phyloP scores from a whole-genome alignment of 2,888 invertebrate genomes.

The Synergus umbraculus region DNA sequence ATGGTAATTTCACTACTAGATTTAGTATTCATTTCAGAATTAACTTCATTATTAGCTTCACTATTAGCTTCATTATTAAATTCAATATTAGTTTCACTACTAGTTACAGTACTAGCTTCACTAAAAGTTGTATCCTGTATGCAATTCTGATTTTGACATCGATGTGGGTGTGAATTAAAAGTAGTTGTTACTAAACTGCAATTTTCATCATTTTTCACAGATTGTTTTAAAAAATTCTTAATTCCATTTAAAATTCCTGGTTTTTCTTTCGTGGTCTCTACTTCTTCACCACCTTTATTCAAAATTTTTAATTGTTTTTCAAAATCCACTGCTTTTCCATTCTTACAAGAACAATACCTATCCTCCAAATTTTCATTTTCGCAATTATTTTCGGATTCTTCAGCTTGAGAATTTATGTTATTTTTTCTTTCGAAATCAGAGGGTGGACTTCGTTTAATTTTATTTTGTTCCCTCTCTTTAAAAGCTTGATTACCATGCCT shows the following conservation, averaged over 20 bases:
- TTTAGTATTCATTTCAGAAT: not conserved
- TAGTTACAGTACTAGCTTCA: not conserved
- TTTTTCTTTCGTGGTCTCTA: constrained; percentile 17
- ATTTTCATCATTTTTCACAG: not conserved
- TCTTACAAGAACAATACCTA: not conserved
- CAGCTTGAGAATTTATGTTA: not conserved
- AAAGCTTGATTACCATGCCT: not conserved
- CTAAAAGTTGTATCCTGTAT: not conserved
- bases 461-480: not conserved
- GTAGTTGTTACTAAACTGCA: not conserved
- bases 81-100: not conserved
- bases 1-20: not conserved
- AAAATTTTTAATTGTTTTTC: constrained; percentile 13
- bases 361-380: not conserved
- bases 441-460: not conserved
- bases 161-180: not conserved
- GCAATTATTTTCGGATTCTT: not conserved
- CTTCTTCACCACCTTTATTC: constrained; percentile 31
- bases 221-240: constrained; percentile 15
- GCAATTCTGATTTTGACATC: not conserved
- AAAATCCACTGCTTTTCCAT: constrained; percentile 20
- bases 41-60: constrained; percentile 3
- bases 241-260: constrained; percentile 6
- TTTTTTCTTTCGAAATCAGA: not conserved
- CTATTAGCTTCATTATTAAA: not conserved